Base-by-base conservation (phyloP, 2,797 vertebrate genomes). In the Ctenopoma multispine region DNA sequence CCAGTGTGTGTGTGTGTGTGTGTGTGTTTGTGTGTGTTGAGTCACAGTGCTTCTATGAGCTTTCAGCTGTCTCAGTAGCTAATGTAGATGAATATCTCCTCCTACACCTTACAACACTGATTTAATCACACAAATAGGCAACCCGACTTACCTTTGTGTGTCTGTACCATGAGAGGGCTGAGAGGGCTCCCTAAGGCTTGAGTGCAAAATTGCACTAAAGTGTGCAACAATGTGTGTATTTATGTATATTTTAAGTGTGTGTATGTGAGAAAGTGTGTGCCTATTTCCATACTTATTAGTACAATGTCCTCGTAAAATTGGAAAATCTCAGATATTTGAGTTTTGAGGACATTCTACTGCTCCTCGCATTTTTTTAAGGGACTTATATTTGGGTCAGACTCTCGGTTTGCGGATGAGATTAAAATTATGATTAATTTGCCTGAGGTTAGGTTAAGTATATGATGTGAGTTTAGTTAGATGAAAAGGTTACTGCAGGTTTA, bases 41-140 rank as follows among this genome's bases (percentile, higher is more conserved):
- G 67, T 89, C 86, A 90, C 54, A 17, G 46, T 56, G 66, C 53
- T 31, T 69, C 29, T 14, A 36, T 60, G 44, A 69, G 74, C 76
- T 71, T 72, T 73, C 65, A 75, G 63, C 29, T 43, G 63, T 76
- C 53, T 63, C 41, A 74, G 47, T 77, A n/a, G n/a, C 66, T 72
- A 84, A 81, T 75, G 77, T 75, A 86, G 75, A 83, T 80, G 82
- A 86, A 86, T 79, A 48, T 48, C 57, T 75, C 73, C 72, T 86
- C 59, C 76, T 88, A 69, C 73, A 77, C 62, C 64, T 86, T 60
- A 63, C 73, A 72, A 64, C 71, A 69, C 77, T 85, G 84, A 90
- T 88, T 90, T 89, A 89, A 90, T 90, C 86, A 83, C 72, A 86
- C 64, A 86, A 90, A 92, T 80, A 81, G 68, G 80, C 62, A 59